phyloP scores from a whole-genome alignment of 2,797 vertebrate species.

The Notolepis coatsorum region DNA sequence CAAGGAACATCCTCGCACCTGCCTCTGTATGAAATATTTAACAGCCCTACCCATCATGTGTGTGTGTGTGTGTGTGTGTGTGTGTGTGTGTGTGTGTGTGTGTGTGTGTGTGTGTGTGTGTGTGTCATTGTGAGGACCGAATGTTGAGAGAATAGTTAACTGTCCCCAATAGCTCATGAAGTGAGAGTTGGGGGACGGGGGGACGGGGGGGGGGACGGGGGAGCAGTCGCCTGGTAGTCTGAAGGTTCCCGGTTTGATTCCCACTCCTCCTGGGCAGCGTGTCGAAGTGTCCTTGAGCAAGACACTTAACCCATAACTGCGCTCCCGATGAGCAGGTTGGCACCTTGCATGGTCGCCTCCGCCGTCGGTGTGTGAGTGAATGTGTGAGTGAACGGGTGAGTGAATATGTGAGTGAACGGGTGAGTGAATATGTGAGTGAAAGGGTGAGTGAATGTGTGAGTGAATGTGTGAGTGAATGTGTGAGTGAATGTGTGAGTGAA shows the following conservation, averaged over 20 bases:
- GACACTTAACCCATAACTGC: too few species aligned
- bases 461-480: background rate
- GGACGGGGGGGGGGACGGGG: too few species aligned
- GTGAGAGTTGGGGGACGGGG: too few species aligned
- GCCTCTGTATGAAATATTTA: constrained; percentile 74
- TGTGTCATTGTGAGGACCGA: constrained; percentile 13
- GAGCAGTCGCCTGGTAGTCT: too few species aligned
- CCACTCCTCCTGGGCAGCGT: too few species aligned
- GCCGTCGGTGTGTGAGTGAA: background rate
- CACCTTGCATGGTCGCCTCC: too few species aligned
- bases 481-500: background rate
- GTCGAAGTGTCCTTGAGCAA: too few species aligned
- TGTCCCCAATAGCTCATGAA: too few species aligned
- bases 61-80: background rate
- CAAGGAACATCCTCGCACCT: constrained; percentile 76
- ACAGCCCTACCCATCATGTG: constrained; percentile 67
- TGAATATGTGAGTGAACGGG: background rate
- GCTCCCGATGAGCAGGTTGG: too few species aligned
- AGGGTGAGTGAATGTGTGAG: constrained; percentile 1
- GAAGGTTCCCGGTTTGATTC: too few species aligned
- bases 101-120: constrained; percentile 5
- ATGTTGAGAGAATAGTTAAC: too few species aligned
- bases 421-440: background rate
- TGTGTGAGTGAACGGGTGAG: background rate
- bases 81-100: background rate